Percentiles rank a stretch among this genome's conserved stretches.
Evolutionary conservation across 2,797 vertebrate genomes (phyloP).

Genomic region (Ficedula albicollis): DNA sequence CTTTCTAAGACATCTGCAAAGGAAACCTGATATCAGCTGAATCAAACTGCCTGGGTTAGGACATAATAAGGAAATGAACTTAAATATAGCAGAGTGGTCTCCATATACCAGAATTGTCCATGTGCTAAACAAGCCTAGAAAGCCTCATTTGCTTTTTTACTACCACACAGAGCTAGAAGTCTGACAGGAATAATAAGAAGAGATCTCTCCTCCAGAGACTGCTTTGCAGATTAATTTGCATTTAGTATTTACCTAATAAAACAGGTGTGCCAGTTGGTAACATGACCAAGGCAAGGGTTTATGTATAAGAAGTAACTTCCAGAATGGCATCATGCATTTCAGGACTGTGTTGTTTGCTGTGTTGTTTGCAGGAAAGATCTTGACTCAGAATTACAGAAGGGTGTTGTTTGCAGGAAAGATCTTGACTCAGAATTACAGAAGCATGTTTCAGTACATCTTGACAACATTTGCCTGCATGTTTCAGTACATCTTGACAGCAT

Average conservation of each 20-base stretch:
- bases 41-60: neutral
- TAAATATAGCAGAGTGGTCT: neutral
- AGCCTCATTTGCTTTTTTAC: neutral
- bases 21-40: neutral
- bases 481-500: neutral
- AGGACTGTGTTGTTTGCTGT: neutral
- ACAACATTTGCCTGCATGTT: no score
- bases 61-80: neutral
- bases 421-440: no score
- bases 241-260: neutral
- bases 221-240: neutral
- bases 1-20: neutral
- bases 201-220: neutral
- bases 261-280: neutral
- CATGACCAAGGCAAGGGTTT: neutral
- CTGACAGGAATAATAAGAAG: neutral
- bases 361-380: neutral
- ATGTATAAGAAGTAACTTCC: neutral
- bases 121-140: neutral
- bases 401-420: no score
- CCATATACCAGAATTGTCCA: neutral
- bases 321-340: accelerated
- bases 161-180: neutral
- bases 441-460: no score
- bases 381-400: neutral